phyloP scores from a whole-genome alignment of 2,797 vertebrate species.

The Sciaenops ocellatus region DNA sequence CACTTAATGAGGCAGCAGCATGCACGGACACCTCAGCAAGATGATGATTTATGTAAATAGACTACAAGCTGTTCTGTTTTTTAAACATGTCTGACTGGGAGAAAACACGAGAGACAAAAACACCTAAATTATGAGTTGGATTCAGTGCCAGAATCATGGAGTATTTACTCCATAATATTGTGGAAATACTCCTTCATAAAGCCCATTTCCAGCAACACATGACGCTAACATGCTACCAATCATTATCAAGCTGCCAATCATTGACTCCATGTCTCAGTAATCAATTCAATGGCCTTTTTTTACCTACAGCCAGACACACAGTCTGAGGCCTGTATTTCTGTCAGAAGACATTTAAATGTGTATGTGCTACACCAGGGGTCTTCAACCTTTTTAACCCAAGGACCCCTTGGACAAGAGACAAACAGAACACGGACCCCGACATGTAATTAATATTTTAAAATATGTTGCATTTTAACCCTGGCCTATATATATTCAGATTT shows the following conservation, averaged over 20 bases:
- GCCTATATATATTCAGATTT: too few species aligned
- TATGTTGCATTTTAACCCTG: too few species aligned
- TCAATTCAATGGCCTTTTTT: not conserved
- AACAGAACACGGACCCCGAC: too few species aligned
- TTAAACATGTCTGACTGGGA: not conserved
- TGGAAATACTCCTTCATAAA: not conserved
- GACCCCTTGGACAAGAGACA: too few species aligned
- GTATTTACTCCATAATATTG: not conserved
- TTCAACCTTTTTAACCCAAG: too few species aligned
- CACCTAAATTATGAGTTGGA: not conserved
- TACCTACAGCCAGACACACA: not conserved
- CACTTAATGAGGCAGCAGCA: conserved; percentile 3
- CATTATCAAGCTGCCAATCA: not conserved
- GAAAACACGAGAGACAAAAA: not conserved
- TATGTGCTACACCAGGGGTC: too few species aligned
- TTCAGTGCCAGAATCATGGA: not conserved
- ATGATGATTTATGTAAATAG: not conserved
- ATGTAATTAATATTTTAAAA: too few species aligned
- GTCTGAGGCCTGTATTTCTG: too few species aligned
- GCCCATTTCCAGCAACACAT: not conserved
- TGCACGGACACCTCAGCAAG: not conserved
- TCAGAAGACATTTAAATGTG: too few species aligned
- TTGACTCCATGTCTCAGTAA: not conserved
- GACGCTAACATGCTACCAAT: not conserved
- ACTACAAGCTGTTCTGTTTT: too few species aligned